Conservation (phyloP, 2,888 invertebrate genomes). For the Drosophila quinaria region DNA sequence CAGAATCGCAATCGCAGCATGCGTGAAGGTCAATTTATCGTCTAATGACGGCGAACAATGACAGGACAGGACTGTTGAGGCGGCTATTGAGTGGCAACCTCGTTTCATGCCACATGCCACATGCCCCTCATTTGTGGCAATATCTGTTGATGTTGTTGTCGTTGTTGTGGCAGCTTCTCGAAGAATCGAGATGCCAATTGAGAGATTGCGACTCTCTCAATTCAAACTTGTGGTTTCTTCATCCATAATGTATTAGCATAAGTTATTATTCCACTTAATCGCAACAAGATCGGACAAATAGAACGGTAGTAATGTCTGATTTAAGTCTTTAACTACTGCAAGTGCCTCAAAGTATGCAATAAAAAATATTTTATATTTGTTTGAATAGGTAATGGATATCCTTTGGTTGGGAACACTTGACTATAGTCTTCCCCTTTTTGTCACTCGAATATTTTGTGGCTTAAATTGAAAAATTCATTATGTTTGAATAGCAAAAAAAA, state of each 20-base stretch:
- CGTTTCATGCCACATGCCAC: conserved; percentile 29
- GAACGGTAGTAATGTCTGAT: no score
- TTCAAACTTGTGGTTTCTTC: conserved; percentile 1
- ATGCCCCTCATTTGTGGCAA: background rate
- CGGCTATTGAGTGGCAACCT: conserved; percentile 16
- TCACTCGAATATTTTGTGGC: conserved; percentile 29
- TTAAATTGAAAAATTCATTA: conserved; percentile 21
- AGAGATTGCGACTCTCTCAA: conserved; percentile 18
- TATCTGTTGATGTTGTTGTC: no score
- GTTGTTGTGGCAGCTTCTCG: conserved; percentile 4
- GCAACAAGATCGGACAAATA: no score
- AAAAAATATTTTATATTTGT: no score
- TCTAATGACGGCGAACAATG: conserved; percentile 75
- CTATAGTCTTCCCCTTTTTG: no score
- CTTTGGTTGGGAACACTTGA: no score
- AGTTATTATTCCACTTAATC: no score
- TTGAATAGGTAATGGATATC: no score
- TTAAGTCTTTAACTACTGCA: no score
- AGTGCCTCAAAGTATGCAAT: no score
- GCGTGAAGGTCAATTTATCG: conserved; percentile 80
- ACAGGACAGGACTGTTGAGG: conserved; percentile 14
- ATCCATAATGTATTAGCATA: background rate
- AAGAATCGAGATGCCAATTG: conserved; percentile 32
- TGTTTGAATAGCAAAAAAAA: background rate
- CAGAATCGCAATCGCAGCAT: conserved; percentile 32